Percentiles rank a stretch among this genome's conserved stretches.
These are phyloP conservation scores for Anser brachyrhynchus DNA, from an alignment of 2,113 vertebrate species.

Conservation along the genomic window DNA sequence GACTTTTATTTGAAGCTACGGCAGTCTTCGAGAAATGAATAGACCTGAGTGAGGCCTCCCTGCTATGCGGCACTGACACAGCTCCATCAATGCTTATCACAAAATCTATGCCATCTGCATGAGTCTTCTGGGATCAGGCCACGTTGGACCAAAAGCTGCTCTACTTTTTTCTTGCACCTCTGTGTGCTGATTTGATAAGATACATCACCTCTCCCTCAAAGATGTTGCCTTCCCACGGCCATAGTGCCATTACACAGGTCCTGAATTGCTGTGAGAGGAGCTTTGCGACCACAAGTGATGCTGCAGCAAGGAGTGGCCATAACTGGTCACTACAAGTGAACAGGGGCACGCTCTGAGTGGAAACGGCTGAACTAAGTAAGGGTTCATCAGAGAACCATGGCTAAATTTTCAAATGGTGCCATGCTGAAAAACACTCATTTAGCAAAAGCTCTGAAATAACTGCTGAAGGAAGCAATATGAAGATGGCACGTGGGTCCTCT, in stretches of 20 bases:
- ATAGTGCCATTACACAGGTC: neutral
- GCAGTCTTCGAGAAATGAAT: neutral
- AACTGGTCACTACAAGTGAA: neutral
- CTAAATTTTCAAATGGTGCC: neutral
- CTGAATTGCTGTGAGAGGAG: neutral
- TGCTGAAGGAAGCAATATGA: neutral
- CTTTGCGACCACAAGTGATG: neutral
- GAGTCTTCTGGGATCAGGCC: neutral
- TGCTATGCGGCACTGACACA: neutral
- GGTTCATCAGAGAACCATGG: neutral
- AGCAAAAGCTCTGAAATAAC: neutral
- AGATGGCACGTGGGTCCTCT: neutral
- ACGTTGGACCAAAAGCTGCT: neutral
- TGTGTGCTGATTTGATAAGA: neutral
- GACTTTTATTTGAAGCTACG: neutral
- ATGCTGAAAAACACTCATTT: neutral
- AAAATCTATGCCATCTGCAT: accelerated
- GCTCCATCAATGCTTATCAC: neutral
- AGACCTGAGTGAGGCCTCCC: neutral
- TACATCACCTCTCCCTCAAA: neutral
- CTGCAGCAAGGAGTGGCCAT: neutral
- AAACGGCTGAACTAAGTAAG: neutral
- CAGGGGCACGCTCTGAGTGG: neutral
- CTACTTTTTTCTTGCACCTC: neutral
- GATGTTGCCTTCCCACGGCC: neutral